phyloP scores from a whole-genome alignment of 2,113 vertebrate species.

The Bufo bufo region DNA sequence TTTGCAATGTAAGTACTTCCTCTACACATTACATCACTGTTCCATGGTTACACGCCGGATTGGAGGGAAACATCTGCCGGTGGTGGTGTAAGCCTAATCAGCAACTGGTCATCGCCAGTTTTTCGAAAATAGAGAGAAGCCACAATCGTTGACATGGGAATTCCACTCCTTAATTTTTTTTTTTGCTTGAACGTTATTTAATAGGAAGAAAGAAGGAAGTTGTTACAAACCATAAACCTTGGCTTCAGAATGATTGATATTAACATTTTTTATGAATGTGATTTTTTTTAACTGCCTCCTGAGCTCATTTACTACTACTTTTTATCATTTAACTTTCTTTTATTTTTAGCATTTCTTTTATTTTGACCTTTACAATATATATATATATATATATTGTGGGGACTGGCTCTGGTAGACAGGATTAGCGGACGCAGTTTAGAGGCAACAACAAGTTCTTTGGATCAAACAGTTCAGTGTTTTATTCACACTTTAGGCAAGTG shows the following conservation, averaged over 20 bases:
- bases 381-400: too few species aligned
- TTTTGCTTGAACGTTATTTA: conserved; percentile 23
- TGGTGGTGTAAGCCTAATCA: background rate
- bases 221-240: conserved; percentile 29
- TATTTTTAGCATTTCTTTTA: background rate
- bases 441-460: too few species aligned
- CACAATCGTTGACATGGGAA: conserved; percentile 16
- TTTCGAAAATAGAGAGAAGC: conserved; percentile 19
- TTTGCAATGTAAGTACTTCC: conserved; percentile 21
- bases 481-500: too few species aligned
- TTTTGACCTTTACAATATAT: background rate
- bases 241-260: conserved; percentile 10
- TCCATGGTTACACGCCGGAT: background rate
- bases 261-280: background rate
- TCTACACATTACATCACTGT: conserved; percentile 10
- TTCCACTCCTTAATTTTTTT: background rate
- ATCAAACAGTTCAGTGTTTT: too few species aligned
- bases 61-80: conserved; percentile 38
- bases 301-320: background rate
- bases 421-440: too few species aligned
- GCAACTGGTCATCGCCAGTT: conserved; percentile 18
- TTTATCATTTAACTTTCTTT: background rate
- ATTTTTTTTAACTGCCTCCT: conserved; percentile 7
- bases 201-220: conserved; percentile 37
- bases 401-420: too few species aligned